phyloP scores from a whole-genome alignment of 2,888 invertebrate species.

The Zaprionus obscuricornis region DNA sequence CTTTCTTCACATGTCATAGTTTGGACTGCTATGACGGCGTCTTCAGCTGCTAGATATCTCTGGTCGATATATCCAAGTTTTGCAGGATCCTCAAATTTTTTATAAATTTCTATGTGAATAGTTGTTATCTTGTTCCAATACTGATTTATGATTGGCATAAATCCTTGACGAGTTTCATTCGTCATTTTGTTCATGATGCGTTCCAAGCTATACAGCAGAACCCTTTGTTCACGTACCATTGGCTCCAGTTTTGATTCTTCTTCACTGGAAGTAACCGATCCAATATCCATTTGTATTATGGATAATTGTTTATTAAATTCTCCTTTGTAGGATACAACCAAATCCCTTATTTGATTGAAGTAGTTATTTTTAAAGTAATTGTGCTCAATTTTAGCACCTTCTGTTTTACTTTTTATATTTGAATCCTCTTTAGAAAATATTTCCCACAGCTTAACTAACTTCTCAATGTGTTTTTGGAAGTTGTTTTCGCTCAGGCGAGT shows the following conservation, averaged over 20 bases:
- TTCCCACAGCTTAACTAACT: background rate
- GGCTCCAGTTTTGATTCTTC: background rate
- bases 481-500: constrained; percentile 1
- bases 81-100: background rate
- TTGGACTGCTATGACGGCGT: background rate
- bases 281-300: background rate
- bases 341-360: background rate
- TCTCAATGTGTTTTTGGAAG: background rate
- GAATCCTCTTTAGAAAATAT: background rate
- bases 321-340: background rate
- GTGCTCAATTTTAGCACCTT: background rate
- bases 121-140: background rate
- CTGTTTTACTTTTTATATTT: background rate
- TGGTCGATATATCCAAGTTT: background rate
- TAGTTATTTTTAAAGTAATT: background rate
- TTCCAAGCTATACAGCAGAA: background rate
- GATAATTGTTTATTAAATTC: background rate
- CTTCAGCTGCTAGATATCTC: background rate
- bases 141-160: background rate
- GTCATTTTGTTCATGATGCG: background rate
- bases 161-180: background rate
- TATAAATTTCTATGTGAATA: background rate
- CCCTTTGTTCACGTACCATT: background rate
- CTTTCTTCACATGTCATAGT: background rate
- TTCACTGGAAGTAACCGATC: background rate